Evolutionary conservation across 2,113 vertebrate genomes (phyloP), one percentile per base, ranked within the genome.

Genomic region (Nothobranchius kuhntae): DNA sequence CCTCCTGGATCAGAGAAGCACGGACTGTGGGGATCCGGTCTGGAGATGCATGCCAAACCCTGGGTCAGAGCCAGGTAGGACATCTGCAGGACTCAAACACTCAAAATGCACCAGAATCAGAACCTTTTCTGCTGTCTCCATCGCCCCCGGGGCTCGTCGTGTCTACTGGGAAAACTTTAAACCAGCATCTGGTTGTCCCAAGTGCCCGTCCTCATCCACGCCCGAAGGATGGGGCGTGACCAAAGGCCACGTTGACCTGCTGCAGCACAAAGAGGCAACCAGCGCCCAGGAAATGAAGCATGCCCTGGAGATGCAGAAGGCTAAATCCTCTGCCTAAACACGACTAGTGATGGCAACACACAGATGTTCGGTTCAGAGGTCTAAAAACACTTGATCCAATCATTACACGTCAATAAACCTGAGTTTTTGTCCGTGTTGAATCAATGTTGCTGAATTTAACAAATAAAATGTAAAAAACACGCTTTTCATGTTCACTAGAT

Each of bases 21-120:
- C 1, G 96, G 96, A 44, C 89, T 61, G 84, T 98, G 97, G 97
- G 97, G 96, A 0, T 80, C 91, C 24, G 91, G 89, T 60, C 85
- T 99, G 72, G 92, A 95, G 80, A 98, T 98, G 97, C 97, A 99
- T 84, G 99, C 97, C 76, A 99, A 99, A 66, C 96, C 98, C n/a
- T 99, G 96, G 96, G 93, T 99, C 84, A 91, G 97, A 92, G 97
- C 96, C 77, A 96, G 98, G 97, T 99, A 99, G 30, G 45, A 30
- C 42, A 24, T 46, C 42, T 30, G 44, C 17, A 24, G 26, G 9
- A 12, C 13, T 45, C 13, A 13, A 30, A 13, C 8, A 5, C 12
- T 26, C 13, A 58, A 13, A 47, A 44, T 30, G 44, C 15, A 48
- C 7, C 4, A 7, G 40, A 42, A 3, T 6, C 3, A 10, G 38